phyloP scores from a whole-genome alignment of 2,888 invertebrate genomes.

The Cheilosia soror region DNA sequence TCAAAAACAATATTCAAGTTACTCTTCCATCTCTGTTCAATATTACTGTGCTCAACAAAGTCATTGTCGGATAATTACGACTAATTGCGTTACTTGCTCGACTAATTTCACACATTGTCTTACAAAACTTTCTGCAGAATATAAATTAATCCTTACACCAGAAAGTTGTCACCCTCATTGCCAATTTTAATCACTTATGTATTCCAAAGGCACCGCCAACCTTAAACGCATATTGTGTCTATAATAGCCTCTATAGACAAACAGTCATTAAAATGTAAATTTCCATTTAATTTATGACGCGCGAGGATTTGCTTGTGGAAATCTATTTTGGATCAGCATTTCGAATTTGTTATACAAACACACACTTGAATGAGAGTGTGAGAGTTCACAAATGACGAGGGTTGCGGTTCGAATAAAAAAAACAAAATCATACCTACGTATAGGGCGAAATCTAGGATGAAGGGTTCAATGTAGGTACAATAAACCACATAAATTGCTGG shows the following conservation, averaged over 20 bases:
- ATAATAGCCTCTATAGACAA: background rate
- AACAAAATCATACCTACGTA: too few species aligned
- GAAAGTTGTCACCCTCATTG: background rate
- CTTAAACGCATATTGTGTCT: background rate
- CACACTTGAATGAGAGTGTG: background rate
- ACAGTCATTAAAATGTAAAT: slow-evolving; percentile 9
- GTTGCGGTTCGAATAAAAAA: background rate
- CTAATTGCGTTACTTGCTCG: background rate
- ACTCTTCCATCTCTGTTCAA: too few species aligned
- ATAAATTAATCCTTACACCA: background rate
- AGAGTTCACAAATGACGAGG: background rate
- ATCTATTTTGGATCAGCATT: background rate
- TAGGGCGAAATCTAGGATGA: too few species aligned
- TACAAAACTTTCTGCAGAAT: background rate
- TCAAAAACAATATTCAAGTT: too few species aligned
- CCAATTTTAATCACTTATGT: background rate
- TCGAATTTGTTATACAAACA: background rate
- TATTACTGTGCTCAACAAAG: too few species aligned
- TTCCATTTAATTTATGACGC: background rate
- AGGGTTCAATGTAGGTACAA: too few species aligned
- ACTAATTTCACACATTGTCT: background rate
- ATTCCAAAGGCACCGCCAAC: background rate
- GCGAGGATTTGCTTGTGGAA: background rate
- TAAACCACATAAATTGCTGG: too few species aligned
- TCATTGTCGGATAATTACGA: too few species aligned